Evolutionary conservation across 2,113 vertebrate genomes (phyloP), one percentile per base, ranked within the genome.

Genomic region (Columba livia): DNA sequence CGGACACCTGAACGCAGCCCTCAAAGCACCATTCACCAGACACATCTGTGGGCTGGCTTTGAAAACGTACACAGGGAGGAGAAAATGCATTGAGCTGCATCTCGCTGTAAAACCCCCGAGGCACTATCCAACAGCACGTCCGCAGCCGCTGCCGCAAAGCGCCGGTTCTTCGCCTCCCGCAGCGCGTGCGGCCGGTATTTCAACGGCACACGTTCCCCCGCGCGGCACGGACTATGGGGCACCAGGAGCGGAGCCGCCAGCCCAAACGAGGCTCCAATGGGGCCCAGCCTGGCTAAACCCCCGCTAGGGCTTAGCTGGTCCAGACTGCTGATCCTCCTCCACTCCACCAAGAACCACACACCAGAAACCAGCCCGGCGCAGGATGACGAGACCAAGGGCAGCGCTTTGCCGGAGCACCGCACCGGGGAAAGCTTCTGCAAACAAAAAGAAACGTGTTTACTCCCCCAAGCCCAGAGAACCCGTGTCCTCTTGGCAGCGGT

Each of bases 241-340:
- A 79, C 96, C 95, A 95, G 97, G 94, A 97, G 96, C 96, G 70
- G 71, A 38, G 97, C 97, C 98, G 97, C 80, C 12, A 93, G 91
- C 96, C 26, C 74, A 85, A 91, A 88, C 28, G 18, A 47, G 44
- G 44, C 44, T 9, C 44, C 18, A 17, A 17, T 19, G 44, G 44
- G 18, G 44, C 44, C 44, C 44, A 9, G 44, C 44, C 44, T 47
- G 44, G 44, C 44, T 47, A 47, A 47, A 47, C 18, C 44, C 44
- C 44, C 44, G 18, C 16, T 10, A 47, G 44, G 44, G 44, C 44
- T 47, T 19, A 10, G 44, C 44, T 47, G 18, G 18, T 19, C 44
- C 18, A 8, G 44, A 8, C 44, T 47, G 44, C 44, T 19, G 44
- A 19, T 15, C 97, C 89, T 36, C 89, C 38, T 86, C 95, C 5